These are phyloP conservation scores for Nothocercus julius DNA, from an alignment of 2,113 vertebrate species.

Conservation along the genomic window DNA sequence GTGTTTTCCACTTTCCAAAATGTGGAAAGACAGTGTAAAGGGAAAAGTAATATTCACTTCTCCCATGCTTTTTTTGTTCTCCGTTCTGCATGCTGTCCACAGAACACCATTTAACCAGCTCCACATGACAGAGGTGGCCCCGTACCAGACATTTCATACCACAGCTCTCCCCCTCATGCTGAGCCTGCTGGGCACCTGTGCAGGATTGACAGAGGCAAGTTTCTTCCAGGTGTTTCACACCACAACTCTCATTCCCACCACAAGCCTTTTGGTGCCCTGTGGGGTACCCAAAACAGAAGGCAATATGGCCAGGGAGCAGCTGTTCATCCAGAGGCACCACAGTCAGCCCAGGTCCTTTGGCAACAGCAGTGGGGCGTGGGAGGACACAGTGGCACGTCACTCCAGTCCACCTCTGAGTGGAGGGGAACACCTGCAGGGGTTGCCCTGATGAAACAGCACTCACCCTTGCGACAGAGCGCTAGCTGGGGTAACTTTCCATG, in stretches of 20 bases:
- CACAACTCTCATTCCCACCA: neutral
- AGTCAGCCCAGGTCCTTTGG: neutral
- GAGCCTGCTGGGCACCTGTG: fast-evolving
- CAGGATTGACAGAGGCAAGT: neutral
- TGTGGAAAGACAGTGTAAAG: neutral
- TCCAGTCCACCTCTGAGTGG: neutral
- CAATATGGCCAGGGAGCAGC: neutral
- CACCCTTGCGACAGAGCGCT: slow-evolving; percentile 89
- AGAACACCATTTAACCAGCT: fast-evolving
- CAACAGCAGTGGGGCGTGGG: neutral
- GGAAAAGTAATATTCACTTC: neutral
- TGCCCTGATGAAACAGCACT: neutral
- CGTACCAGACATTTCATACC: neutral
- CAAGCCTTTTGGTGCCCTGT: fast-evolving
- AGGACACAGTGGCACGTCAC: neutral
- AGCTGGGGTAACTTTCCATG: slow-evolving; percentile 89
- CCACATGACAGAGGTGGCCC: neutral
- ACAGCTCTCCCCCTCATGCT: neutral
- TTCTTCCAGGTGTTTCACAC: neutral
- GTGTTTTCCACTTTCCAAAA: neutral
- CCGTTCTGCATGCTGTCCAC: neutral
- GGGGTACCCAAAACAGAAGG: neutral
- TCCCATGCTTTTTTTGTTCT: neutral
- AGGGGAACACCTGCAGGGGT: neutral
- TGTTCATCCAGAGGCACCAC: neutral